phyloP scores from a whole-genome alignment of 2,888 invertebrate species.

The Dastarcus helophoroides region DNA sequence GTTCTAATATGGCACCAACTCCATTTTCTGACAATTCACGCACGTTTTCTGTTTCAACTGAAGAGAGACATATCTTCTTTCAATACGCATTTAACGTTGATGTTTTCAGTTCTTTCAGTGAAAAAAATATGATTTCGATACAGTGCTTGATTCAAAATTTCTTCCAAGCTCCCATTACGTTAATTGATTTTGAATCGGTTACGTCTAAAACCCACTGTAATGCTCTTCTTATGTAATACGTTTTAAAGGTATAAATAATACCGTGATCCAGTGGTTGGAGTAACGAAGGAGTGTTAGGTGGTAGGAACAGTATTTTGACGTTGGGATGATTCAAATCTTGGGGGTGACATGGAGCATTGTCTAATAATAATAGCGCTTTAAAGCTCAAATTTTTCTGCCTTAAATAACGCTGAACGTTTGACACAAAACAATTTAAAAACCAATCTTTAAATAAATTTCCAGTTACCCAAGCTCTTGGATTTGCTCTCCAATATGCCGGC shows the following conservation, averaged over 20 bases:
- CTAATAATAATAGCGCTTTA: slow-evolving; percentile 5
- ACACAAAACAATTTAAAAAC: slow-evolving; percentile 3
- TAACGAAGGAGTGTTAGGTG: background rate
- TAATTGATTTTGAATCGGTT: too few relatives aligned
- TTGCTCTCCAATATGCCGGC: slow-evolving; percentile 1
- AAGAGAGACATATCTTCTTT: too few relatives aligned
- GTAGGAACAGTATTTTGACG: background rate
- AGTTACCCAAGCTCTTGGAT: slow-evolving; percentile 7
- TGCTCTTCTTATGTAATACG: slow-evolving; percentile 1
- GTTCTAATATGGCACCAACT: too few relatives aligned
- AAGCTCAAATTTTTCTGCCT: background rate
- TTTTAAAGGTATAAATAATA: background rate
- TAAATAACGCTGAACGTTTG: background rate
- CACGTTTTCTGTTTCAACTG: too few relatives aligned
- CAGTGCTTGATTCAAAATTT: too few relatives aligned
- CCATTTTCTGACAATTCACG: too few relatives aligned
- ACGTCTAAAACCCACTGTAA: background rate
- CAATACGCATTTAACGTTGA: too few relatives aligned
- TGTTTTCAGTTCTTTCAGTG: too few relatives aligned
- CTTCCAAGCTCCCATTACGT: too few relatives aligned
- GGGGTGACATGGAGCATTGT: slow-evolving; percentile 5
- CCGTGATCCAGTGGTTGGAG: background rate
- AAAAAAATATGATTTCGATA: too few relatives aligned
- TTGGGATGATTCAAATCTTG: background rate
- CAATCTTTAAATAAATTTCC: slow-evolving; percentile 5